Evolutionary conservation across 2,797 vertebrate species (phyloP).

Genomic region (Agapornis canus): DNA sequence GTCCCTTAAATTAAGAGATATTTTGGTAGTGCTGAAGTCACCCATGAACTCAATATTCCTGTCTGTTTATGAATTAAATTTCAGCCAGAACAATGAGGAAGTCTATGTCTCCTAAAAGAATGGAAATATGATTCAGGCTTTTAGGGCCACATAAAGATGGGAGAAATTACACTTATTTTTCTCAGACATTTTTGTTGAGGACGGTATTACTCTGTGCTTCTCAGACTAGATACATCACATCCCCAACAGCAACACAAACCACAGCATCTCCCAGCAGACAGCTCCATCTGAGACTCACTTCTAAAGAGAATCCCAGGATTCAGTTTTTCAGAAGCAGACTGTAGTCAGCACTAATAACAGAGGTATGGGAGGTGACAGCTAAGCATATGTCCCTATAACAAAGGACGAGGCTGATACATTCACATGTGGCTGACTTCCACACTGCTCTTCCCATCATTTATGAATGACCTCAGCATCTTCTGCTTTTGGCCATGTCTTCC

Average conservation of each 20-base stretch:
- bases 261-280: neutral
- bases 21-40: slow-evolving; percentile 15
- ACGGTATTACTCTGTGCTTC: neutral
- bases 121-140: neutral
- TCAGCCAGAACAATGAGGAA: neutral
- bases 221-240: neutral
- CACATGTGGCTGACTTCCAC: neutral
- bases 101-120: neutral
- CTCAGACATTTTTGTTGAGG: neutral
- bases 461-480: neutral
- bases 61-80: slow-evolving; percentile 7
- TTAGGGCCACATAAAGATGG: neutral
- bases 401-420: neutral
- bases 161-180: neutral
- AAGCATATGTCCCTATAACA: neutral
- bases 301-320: neutral
- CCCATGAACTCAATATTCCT: slow-evolving; percentile 35
- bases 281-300: neutral
- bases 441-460: neutral
- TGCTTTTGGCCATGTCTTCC: neutral
- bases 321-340: neutral
- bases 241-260: neutral
- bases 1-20: slow-evolving; percentile 33
- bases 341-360: neutral
- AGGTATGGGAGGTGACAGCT: neutral